Base-by-base conservation (phyloP, 2,888 invertebrate genomes). In the Neoascia interrupta region DNA sequence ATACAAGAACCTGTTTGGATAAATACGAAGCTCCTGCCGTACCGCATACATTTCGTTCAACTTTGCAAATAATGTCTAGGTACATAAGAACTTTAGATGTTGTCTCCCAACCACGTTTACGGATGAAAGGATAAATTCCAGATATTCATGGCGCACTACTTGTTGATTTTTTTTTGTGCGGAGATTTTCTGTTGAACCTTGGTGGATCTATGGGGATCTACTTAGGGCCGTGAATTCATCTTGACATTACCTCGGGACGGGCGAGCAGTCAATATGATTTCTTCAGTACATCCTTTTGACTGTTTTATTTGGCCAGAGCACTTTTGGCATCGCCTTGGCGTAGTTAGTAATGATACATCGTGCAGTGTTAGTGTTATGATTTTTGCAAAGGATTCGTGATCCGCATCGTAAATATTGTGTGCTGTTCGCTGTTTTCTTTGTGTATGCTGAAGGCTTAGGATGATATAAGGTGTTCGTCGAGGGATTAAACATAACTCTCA, bases 321-420 rank as follows among this genome's bases (percentile, higher is more conserved):
- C n/a, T n/a, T n/a, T n/a, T n/a, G n/a, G n/a, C n/a, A n/a, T 13
- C 4, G 15, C 39, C 39, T 21, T 28, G 26, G 26, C 31, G n/a
- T 64, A 31, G 39, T 64, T 49, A 64, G 64, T 49, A 64, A 72
- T 72, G 64, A 34, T 49, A 36, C 54, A 37, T 56, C 63, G 43
- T 69, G 45, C 28, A n/a, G n/a, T n/a, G n/a, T n/a, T n/a, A 53
- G 56, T 49, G 28, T 56, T 63, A 64, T 63, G 72, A 39, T 18
- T 45, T 49, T 21, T 39, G 28, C 43, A 19, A 41, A 60, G 26
- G 31, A 68, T 60, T 74, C 74, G 74, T 74, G 74, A 74, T 68
- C n/a, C 39, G 74, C 60, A 63, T 63, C 41, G 34, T 34, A 51
- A 63, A 63, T 58, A 43, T 18, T 36, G 26, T 15, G 11, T 10